Percentiles rank a stretch among this genome's conserved stretches.
phyloP scores from a whole-genome alignment of 2,797 vertebrate genomes.

The Gallinago stenura region DNA sequence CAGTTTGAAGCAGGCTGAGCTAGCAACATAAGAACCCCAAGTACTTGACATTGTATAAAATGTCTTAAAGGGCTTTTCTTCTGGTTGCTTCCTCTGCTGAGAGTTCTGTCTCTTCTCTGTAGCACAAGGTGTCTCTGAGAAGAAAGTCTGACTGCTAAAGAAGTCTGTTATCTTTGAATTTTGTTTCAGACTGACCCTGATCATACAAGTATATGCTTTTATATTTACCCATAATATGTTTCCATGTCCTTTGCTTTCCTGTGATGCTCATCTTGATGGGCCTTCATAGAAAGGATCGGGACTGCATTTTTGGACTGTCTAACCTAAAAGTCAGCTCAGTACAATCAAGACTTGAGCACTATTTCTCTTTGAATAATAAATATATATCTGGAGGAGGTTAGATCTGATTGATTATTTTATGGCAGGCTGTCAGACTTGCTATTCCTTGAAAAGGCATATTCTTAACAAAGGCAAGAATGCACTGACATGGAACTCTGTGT shows the following conservation, averaged over 20 bases:
- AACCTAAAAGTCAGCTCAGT: not conserved
- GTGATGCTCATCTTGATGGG: not conserved
- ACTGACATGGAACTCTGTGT: not conserved
- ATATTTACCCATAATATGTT: not conserved
- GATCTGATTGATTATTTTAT: not conserved
- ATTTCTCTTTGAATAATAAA: not conserved
- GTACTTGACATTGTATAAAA: not conserved
- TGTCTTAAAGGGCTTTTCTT: not conserved
- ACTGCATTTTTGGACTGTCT: not conserved
- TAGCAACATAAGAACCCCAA: not conserved
- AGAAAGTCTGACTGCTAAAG: not conserved
- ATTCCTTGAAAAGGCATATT: not conserved
- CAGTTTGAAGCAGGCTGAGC: not conserved
- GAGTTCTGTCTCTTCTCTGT: not conserved
- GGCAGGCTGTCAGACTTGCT: not conserved
- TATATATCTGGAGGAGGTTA: not conserved
- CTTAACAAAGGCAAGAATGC: not conserved
- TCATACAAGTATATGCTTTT: not conserved
- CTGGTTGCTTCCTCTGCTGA: not conserved
- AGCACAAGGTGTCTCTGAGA: not conserved
- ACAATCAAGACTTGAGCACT: not conserved
- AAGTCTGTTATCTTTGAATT: not conserved
- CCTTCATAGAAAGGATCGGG: not conserved
- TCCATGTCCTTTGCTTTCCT: not conserved
- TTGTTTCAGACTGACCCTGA: not conserved